Base-by-base conservation (phyloP, 2,888 invertebrate species). In the Caenorhabditis panamensis region DNA sequence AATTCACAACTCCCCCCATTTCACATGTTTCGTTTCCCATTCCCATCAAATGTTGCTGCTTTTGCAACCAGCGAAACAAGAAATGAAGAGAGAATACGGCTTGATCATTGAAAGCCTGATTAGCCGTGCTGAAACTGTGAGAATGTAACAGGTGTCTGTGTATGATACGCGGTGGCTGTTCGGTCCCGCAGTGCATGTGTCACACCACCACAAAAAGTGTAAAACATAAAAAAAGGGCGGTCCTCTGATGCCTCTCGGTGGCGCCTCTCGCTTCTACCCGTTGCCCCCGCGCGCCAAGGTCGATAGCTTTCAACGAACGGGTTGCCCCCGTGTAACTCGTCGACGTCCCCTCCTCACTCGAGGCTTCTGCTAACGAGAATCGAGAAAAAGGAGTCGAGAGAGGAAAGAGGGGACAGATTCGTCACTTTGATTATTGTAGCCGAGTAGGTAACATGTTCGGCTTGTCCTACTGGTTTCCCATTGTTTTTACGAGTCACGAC, bases 51-150 rank as follows among this genome's bases (percentile, higher is more conserved):
- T 41, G 41, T 41, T 41, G 41, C 47, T 47, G 47, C 18, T 31
- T 31, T 31, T n/a, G 47, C 47, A 47, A 62, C 8, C 44, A 26
- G 63, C 28, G 24, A 53, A 54, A 36, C 54, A 54, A 41, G 53
- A 66, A 67, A 66, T 37, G 26, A 56, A 67, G 9, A 6, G 44
- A 67, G 64, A 54, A 53, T 41, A 54, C 41, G 47, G 44, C 26
- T 61, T 61, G 61, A 44, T 41, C 24, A 59, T 59, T 18, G 41
- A 9, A 9, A 13, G 37, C n/a, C 31, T 58, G n/a, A 37, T 37
- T 58, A 37, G 37, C 37, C 24, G n/a, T 22, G 18, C 69, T 69
- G 69, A 69, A 69, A 69, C 58, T 73, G 63, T 64, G 66, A 51
- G 72, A 73, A 64, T 62, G 62, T 47, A 62, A 62, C 62, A 62